These are phyloP conservation scores for Mesorhabditis spiculigera DNA, from an alignment of 2,888 invertebrate genomes.

Conservation along the genomic window DNA sequence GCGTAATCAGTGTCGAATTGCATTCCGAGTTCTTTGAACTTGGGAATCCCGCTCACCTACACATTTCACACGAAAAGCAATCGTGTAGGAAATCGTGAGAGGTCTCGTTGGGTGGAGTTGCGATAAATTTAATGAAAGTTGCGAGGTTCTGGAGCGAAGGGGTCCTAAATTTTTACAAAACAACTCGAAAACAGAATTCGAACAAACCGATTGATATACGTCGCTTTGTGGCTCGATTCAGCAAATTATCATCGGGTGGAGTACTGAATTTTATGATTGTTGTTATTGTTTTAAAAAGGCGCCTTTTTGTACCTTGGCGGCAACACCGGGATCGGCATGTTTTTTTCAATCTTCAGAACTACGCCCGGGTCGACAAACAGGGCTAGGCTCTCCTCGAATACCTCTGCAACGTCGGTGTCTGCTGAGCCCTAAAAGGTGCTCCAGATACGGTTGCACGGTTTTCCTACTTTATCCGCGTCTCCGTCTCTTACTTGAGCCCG, in stretches of 20 bases:
- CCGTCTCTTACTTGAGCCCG: conserved; percentile 23
- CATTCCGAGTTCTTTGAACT: too few relatives aligned
- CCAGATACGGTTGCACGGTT: not conserved
- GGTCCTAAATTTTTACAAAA: not conserved
- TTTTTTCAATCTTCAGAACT: conserved; percentile 43
- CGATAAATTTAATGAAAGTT: not conserved
- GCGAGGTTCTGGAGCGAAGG: not conserved
- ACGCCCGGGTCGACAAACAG: conserved; percentile 48
- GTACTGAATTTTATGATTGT: not conserved
- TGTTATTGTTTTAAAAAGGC: too few relatives aligned
- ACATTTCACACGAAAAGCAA: not conserved
- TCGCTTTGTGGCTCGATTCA: not conserved
- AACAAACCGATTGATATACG: not conserved
- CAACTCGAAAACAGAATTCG: not conserved
- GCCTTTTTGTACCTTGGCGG: conserved; percentile 29
- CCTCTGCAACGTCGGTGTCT: conserved; percentile 26
- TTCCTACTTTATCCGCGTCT: conserved; percentile 16
- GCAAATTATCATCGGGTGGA: not conserved
- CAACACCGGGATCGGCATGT: conserved; percentile 43
- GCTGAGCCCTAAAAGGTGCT: conserved; percentile 21
- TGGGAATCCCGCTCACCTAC: not conserved
- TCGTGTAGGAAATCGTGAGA: not conserved
- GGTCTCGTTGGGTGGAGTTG: not conserved
- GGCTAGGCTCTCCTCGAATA: conserved; percentile 48
- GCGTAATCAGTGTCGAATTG: too few relatives aligned